Percentiles rank a stretch among this genome's conserved stretches.
These are phyloP conservation scores for Cephus runcator DNA, from an alignment of 2,888 invertebrate genomes.

Conservation along the genomic window DNA sequence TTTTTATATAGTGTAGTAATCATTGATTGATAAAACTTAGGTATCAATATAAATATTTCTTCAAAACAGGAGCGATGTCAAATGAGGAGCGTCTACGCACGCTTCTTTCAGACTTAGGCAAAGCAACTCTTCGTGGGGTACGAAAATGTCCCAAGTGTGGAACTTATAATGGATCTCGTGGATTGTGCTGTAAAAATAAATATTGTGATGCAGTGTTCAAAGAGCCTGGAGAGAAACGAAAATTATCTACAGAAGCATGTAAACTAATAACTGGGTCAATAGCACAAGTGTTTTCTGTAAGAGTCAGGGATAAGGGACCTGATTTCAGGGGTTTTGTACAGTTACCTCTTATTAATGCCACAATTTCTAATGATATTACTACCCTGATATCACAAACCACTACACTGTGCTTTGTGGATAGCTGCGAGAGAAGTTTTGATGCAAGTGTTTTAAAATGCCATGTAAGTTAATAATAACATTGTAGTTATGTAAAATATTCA, in stretches of 20 bases:
- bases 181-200: conserved; percentile 79
- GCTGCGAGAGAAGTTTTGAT: conserved; percentile 69
- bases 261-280: conserved; percentile 73
- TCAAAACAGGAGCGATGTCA: conserved; percentile 47
- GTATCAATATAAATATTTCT: background rate
- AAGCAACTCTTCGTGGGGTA: conserved; percentile 77
- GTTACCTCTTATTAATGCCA: conserved; percentile 55
- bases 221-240: conserved; percentile 69
- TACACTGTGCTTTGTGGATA: conserved; percentile 70
- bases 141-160: conserved; percentile 82
- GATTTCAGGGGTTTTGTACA: conserved; percentile 82
- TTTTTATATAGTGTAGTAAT: background rate
- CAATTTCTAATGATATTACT: conserved; percentile 60
- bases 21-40: background rate
- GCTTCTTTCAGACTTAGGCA: conserved; percentile 70
- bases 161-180: conserved; percentile 79
- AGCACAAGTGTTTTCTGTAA: conserved; percentile 75
- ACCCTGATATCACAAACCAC: conserved; percentile 61
- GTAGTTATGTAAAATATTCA: background rate
- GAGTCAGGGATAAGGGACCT: conserved; percentile 75
- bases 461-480: conserved; percentile 51
- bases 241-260: conserved; percentile 73
- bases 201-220: conserved; percentile 76
- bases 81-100: conserved; percentile 62
- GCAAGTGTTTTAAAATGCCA: conserved; percentile 70